Evolutionary conservation across 2,888 invertebrate genomes (phyloP).

Genomic region (Cephalotes varians): DNA sequence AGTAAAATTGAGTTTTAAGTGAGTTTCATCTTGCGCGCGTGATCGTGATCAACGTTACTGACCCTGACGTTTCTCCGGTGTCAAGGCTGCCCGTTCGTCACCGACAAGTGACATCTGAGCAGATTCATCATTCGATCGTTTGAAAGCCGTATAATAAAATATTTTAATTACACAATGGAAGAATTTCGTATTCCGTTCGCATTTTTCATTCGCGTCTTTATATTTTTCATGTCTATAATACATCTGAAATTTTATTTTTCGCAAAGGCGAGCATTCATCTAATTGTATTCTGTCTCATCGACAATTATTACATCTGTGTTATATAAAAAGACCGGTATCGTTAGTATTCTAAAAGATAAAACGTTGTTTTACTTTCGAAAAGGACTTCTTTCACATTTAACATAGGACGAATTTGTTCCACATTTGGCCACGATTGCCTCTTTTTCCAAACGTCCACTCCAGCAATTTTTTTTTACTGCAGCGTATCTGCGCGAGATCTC

Average conservation of each 20-base stretch:
- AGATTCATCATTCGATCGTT: slow-evolving; percentile 14
- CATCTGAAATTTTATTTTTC: not conserved
- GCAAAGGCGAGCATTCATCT: not conserved
- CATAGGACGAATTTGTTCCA: not conserved
- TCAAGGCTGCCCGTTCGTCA: slow-evolving; percentile 37
- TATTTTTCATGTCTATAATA: not conserved
- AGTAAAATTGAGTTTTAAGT: slow-evolving; percentile 41
- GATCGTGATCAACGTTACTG: slow-evolving; percentile 33
- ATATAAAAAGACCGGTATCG: not conserved
- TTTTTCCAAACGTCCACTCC: not conserved
- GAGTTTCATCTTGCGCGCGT: slow-evolving; percentile 44
- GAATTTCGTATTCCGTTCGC: not conserved
- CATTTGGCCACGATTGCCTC: not conserved
- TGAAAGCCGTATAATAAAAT: not conserved
- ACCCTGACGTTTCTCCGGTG: slow-evolving; percentile 39
- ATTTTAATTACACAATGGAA: not conserved
- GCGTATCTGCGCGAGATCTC: not conserved
- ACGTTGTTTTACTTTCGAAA: not conserved
- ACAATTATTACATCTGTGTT: not conserved
- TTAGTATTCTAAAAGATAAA: not conserved
- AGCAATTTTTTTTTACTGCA: not conserved
- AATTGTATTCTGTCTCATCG: not conserved
- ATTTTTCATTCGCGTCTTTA: not conserved
- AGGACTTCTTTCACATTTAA: slow-evolving; percentile 9
- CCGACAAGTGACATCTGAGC: not conserved